A percentile compares a stretch with the other conserved stretches of the same genome.
Conservation (phyloP, 2,888 invertebrate genomes). For the Tiliacea aurago region DNA sequence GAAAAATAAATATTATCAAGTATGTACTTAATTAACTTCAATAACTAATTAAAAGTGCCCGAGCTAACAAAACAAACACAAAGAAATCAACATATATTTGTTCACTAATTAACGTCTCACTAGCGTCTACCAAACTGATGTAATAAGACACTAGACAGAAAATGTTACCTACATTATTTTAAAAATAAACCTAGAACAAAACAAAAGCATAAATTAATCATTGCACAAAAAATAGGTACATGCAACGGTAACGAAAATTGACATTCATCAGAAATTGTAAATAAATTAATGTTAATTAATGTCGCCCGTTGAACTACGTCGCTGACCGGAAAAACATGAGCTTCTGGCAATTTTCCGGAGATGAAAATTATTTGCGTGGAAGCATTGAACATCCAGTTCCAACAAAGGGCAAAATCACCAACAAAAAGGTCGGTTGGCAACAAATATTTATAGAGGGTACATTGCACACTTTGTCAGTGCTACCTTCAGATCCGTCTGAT, state of each 20-base stretch:
- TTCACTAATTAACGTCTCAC: constrained; percentile 30
- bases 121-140: constrained; percentile 48
- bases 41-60: constrained; percentile 30
- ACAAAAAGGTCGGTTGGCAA: constrained; percentile 14
- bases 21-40: constrained; percentile 27
- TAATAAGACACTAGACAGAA: constrained; percentile 42
- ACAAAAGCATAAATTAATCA: constrained; percentile 65
- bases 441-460: constrained; percentile 26
- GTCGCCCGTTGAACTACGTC: constrained; percentile 9
- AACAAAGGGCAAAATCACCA: constrained; percentile 6
- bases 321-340: constrained; percentile 22
- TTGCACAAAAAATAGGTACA: constrained; percentile 5
- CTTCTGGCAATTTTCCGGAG: constrained; percentile 18
- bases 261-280: constrained; percentile 34
- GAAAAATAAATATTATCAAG: constrained; percentile 13
- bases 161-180: constrained; percentile 66
- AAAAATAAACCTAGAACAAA: constrained; percentile 90
- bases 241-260: constrained; percentile 2
- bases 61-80: constrained; percentile 40
- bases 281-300: constrained; percentile 40
- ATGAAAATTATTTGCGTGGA: constrained; percentile 27
- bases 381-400: constrained; percentile 5
- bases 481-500: constrained; percentile 1
- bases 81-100: constrained; percentile 20
- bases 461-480: neutral